phyloP scores from a whole-genome alignment of 2,888 invertebrate species.

The Galerucella pusilla region DNA sequence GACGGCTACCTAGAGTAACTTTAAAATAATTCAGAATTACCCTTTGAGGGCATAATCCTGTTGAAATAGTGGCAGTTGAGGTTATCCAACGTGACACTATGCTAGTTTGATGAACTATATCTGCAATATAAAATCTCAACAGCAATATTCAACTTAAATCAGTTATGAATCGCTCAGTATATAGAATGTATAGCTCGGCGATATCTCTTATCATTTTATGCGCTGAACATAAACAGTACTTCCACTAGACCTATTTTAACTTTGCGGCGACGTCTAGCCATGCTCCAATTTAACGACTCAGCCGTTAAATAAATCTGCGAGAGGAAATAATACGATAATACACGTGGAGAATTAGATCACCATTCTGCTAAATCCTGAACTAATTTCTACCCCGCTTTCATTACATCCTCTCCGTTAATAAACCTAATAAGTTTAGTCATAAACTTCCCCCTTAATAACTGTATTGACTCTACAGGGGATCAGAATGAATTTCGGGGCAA shows the following conservation, averaged over 20 bases:
- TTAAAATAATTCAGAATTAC: too few species aligned
- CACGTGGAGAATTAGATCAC: conserved; percentile 27
- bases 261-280: background rate
- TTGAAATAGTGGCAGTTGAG: too few species aligned
- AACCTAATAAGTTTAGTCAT: conserved; percentile 35
- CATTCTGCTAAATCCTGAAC: conserved; percentile 30
- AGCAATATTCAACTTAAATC: background rate
- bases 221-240: background rate
- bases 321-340: conserved; percentile 22
- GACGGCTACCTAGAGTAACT: too few species aligned
- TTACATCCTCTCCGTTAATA: conserved; percentile 34
- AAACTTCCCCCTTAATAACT: conserved; percentile 35
- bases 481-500: conserved; percentile 19
- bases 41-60: too few species aligned
- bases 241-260: conserved; percentile 16
- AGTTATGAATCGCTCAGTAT: background rate
- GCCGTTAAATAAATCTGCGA: conserved; percentile 9
- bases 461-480: conserved; percentile 33
- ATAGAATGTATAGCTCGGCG: too few species aligned
- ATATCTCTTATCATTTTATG: background rate
- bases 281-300: background rate
- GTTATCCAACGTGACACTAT: too few species aligned
- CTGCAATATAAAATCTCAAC: too few species aligned
- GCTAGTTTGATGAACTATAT: too few species aligned
- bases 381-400: conserved; percentile 33